Evolutionary conservation across 1,140 invertebrate species (phyloP), one percentile per base, ranked within the genome.

Genomic region (Octopus sinensis): DNA sequence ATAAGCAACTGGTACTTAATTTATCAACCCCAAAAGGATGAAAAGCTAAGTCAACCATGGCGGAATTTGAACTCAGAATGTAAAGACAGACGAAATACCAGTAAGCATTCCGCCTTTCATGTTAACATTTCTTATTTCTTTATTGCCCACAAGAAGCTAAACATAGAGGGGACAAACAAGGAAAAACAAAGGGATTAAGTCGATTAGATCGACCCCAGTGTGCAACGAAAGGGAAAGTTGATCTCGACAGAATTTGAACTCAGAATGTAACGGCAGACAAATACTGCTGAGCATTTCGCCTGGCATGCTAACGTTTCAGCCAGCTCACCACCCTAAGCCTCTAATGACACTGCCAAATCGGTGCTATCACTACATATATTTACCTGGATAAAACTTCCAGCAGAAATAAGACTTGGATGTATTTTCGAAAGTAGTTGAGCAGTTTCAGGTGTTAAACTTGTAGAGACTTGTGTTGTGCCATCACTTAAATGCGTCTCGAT

Each of bases 401-500:
- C 84, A 56, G 88, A 86, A 78, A 90, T 89, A 79, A 90, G 86
- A 68, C 84, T 86, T 6, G 89, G 89, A 79, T 90, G 88, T 51
- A 90, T 80, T 71, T 86, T 84, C 12, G 89, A 87, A 68, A 90
- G 80, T 0, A 90, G 84, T 75, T 88, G 86, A 53, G 89, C 89
- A 10, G 89, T 90, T 78, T 90, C 89, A 53, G 89, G 88, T 10
- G 89, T 88, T 30, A 90, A 82, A 51, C 85, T 86, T 6, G 86
- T 86, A 81, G 88, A 90, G 51, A 90, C 84, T 81, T 88, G 88
- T 1, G 87, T 90, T 0, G 87, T 87, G 4, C 89, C 89, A 85
- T 90, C 89, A 84, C 88, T 89, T 73, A 90, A 77, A 68, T 90
- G 89, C 3, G 89, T 90, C 80, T 90, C 89, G 62, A 90, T 89